Conservation (phyloP, 1,140 invertebrate species). For the Thrips palmi region DNA sequence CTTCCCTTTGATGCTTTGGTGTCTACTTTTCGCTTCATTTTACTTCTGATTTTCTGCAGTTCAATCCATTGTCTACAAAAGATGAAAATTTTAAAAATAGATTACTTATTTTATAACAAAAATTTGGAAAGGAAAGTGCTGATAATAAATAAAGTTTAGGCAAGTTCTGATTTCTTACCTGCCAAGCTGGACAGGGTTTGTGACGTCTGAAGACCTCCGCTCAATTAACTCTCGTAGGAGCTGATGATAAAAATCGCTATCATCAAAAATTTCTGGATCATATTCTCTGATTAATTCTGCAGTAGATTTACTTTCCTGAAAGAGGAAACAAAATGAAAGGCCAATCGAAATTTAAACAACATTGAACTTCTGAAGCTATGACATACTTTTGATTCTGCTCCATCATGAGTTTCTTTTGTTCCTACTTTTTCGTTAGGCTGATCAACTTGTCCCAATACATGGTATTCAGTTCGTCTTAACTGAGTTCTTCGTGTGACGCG, state of each 20-base stretch:
- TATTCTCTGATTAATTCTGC: constrained; percentile 36
- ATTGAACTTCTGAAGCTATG: too few relatives aligned
- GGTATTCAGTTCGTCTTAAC: constrained; percentile 52
- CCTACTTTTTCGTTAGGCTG: constrained; percentile 17
- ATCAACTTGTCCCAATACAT: constrained; percentile 39
- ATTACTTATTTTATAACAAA: background rate
- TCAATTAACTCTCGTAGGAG: constrained; percentile 82
- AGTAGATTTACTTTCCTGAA: constrained; percentile 13
- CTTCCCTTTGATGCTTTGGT: constrained; percentile 48
- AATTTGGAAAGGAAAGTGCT: constrained; percentile 2
- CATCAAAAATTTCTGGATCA: constrained; percentile 82
- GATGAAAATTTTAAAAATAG: too few relatives aligned
- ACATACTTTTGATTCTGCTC: constrained; percentile 14
- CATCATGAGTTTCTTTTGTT: constrained; percentile 17
- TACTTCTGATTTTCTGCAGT: constrained; percentile 55
- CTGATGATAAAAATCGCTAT: constrained; percentile 93
- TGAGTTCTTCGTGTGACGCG: constrained; percentile 66
- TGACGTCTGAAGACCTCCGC: constrained; percentile 61
- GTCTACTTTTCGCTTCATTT: constrained; percentile 20
- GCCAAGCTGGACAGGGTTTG: constrained; percentile 61
- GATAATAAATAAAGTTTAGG: constrained; percentile 8
- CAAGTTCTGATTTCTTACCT: constrained; percentile 17
- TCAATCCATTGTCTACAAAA: constrained; percentile 60
- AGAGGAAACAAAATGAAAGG: constrained; percentile 11
- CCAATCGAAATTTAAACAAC: background rate